These are phyloP conservation scores for Tenrec ecaudatus DNA, from an alignment of 2,113 vertebrate genomes.

Conservation along the genomic window DNA sequence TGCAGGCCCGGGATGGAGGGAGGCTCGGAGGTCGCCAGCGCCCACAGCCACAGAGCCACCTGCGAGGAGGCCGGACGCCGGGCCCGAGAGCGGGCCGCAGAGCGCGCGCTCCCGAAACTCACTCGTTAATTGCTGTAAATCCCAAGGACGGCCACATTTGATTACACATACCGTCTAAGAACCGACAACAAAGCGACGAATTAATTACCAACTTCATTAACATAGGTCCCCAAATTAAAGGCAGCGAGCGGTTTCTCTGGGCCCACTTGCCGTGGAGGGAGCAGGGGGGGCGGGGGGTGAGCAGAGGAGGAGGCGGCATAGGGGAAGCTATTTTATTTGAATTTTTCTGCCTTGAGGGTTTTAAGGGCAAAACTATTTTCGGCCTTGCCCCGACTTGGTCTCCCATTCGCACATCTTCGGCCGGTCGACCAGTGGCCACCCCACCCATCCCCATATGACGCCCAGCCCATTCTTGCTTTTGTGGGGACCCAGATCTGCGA, in stretches of 20 bases:
- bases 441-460: not conserved
- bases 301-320: not conserved
- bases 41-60: constrained; percentile 56
- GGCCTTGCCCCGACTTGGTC: not conserved
- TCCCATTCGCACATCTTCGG: not conserved
- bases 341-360: constrained; percentile 18
- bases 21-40: not conserved
- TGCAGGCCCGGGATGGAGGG: not conserved
- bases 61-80: constrained; percentile 18
- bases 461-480: constrained; percentile 48
- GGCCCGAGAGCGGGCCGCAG: constrained; percentile 46
- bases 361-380: not conserved
- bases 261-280: constrained; percentile 69
- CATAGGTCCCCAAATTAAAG: constrained; percentile 85
- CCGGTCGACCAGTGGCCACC: not conserved
- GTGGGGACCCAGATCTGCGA: not conserved
- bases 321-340: constrained; percentile 45
- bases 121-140: constrained; percentile 80
- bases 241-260: constrained; percentile 77
- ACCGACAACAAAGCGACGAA: constrained; percentile 85
- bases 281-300: not conserved
- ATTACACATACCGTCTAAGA: constrained; percentile 77
- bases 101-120: constrained; percentile 75
- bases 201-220: constrained; percentile 88
- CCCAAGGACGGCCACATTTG: constrained; percentile 82